Conservation (phyloP, 1,140 invertebrate species). For the Paralvinella palmiformis region DNA sequence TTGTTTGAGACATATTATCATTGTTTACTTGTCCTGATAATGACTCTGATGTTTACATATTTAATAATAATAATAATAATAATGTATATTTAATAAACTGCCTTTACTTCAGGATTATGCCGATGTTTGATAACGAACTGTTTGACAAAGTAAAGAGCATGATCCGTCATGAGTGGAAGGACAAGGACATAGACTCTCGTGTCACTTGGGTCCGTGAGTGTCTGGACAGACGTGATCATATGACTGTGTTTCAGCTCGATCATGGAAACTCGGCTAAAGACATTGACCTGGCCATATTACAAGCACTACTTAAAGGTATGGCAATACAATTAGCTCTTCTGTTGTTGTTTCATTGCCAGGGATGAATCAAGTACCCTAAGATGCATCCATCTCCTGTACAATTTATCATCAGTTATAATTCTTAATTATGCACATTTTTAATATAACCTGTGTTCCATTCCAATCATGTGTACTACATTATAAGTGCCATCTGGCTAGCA, state of each 20-base stretch:
- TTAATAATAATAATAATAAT: no score
- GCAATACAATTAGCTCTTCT: not conserved
- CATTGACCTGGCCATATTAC: slow-evolving; percentile 46
- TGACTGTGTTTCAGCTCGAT: slow-evolving; percentile 43
- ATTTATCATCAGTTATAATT: not conserved
- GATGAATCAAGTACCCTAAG: no score
- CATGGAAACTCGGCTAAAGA: slow-evolving; percentile 27
- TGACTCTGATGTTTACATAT: no score
- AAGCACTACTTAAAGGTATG: slow-evolving; percentile 47
- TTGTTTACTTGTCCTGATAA: no score
- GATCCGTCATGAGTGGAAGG: slow-evolving; percentile 27
- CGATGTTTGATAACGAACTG: slow-evolving; percentile 15
- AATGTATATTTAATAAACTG: not conserved
- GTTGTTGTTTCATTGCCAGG: no score
- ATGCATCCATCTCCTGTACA: no score
- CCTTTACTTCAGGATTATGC: not conserved
- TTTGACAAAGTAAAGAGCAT: slow-evolving; percentile 27
- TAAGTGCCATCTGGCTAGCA: no score
- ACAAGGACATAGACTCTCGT: slow-evolving; percentile 14
- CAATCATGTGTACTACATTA: not conserved
- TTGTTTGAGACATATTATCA: no score
- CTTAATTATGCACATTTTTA: not conserved
- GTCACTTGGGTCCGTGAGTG: slow-evolving; percentile 33
- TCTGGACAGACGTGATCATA: slow-evolving; percentile 33
- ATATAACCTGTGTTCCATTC: not conserved